Evolutionary conservation across 2,797 vertebrate genomes (phyloP), one percentile per base, ranked within the genome.

Genomic region (Threskiornis aethiopicus): DNA sequence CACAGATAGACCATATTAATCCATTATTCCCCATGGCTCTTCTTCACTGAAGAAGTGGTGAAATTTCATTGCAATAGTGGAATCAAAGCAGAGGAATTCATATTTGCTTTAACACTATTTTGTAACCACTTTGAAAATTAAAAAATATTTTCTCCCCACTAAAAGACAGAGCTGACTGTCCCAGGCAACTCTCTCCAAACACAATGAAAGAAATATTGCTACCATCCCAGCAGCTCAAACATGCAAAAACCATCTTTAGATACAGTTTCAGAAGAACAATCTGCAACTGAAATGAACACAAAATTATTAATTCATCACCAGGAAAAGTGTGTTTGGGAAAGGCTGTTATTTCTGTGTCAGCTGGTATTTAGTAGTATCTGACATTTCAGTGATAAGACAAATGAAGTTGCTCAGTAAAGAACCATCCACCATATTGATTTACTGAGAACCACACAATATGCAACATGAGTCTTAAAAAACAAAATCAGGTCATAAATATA

Each of bases 401-500:
- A 89, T 29, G 7, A 89, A 82, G 70, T 51, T 84, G 77, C 66
- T 71, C 31, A 80, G 49, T 67, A 67, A 16, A 82, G 66, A 87
- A 52, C 35, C 17, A 51, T 71, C 71, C 47, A 91, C 55, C 61
- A 39, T 84, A 72, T 13, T 84, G 59, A 90, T 90, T 83, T 44
- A 80, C 61, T 69, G 69, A 83, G 72, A 96, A 81, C 37, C 84
- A 93, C 71, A 83, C 47, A 86, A 91, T 57, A 89, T 37, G 77
- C 84, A 94, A 89, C 51, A 55, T 2, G 4, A 86, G 13, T 82
- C 64, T 93, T 89, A 52, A 72, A 90, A 93, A 85, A 16, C 44
- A 93, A 82, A 77, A 93, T 66, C 83, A 69, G 39, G 59, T 83
- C 83, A 95, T 95, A 95, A 97, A 96, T 95, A 91, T 21, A 16